Conservation (phyloP, 2,888 invertebrate genomes). For the Amphimallon solstitiale region DNA sequence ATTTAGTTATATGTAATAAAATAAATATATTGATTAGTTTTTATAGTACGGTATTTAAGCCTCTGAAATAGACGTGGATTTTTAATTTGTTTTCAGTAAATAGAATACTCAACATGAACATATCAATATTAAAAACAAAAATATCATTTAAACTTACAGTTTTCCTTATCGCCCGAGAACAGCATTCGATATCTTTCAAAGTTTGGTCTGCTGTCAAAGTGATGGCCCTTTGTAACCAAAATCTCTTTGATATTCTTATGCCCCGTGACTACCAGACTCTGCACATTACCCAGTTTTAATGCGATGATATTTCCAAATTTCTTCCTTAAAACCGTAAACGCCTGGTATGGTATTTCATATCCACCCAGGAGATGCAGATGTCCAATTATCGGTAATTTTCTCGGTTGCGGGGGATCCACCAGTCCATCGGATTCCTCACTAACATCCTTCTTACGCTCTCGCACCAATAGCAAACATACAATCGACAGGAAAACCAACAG, state of each 20-base stretch:
- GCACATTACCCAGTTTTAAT: slow-evolving; percentile 67
- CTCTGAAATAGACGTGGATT: no score
- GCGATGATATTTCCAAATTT: slow-evolving; percentile 68
- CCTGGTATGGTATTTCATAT: slow-evolving; percentile 70
- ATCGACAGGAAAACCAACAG: neutral
- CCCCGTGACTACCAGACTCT: slow-evolving; percentile 69
- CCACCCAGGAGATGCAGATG: slow-evolving; percentile 68
- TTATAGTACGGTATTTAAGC: no score
- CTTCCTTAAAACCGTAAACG: slow-evolving; percentile 65
- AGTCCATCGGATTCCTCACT: slow-evolving; percentile 35
- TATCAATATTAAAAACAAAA: slow-evolving; percentile 2
- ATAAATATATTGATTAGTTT: no score
- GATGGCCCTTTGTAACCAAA: slow-evolving; percentile 67
- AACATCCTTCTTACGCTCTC: neutral
- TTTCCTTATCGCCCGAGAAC: slow-evolving; percentile 73
- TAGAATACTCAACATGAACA: neutral
- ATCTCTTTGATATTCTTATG: slow-evolving; percentile 70
- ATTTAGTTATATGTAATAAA: no score
- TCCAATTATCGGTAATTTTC: slow-evolving; percentile 68
- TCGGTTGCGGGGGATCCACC: slow-evolving; percentile 66
- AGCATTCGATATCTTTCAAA: slow-evolving; percentile 71
- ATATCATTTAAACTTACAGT: slow-evolving; percentile 68
- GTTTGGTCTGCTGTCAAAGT: slow-evolving; percentile 73
- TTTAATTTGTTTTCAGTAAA: no score
- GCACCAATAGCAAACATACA: neutral